Evolutionary conservation across 2,797 vertebrate genomes (phyloP), one percentile per base, ranked within the genome.

Genomic region (Premnoplex brunnescens): DNA sequence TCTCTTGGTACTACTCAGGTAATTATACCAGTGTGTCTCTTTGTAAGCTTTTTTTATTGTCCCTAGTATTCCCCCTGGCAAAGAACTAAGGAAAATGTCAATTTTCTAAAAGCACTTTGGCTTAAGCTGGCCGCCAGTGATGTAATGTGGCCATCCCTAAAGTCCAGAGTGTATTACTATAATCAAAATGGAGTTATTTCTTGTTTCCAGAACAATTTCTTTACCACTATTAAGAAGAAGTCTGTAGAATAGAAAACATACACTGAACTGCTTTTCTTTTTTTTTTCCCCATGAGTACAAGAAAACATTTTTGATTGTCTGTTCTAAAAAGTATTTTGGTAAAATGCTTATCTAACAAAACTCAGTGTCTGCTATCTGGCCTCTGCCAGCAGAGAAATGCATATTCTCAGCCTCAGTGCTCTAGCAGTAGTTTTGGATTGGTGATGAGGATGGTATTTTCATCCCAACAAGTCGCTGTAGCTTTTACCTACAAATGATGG

Each of bases 41-140:
- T 67, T 74, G 63, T 77, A 88, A 96, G 79, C 24, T 55, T 91
- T 86, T 89, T 90, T 77, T 85, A 89, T 92, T 80, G 75, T 72
- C 34, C 48, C 17, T 58, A 75, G n/a, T 72, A 85, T 92, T 92
- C 81, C 55, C 41, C 8, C 14, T 3, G 8, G 76, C 88, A 83
- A 75, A 83, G 56, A 91, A 75, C 26, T 0, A 20, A 74, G 34
- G 82, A 85, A 92, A 96, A 64, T 1, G 2, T 64, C 64, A 34
- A 77, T 92, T 95, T 95, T 71, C 68, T 80, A 43, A 64, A 92
- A 83, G 78, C 8, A 3, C 17, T 91, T 55, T 91, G 82, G 64
- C 60, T 89, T 79, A 71, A 83, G 60, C 56, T 83, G 44, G 59
- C 59, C 0, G 0, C 78, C 2, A 3, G 34, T 88, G 78, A 74